These are phyloP conservation scores for Magallana gigas DNA, from an alignment of 1,140 invertebrate species.

Conservation along the genomic window DNA sequence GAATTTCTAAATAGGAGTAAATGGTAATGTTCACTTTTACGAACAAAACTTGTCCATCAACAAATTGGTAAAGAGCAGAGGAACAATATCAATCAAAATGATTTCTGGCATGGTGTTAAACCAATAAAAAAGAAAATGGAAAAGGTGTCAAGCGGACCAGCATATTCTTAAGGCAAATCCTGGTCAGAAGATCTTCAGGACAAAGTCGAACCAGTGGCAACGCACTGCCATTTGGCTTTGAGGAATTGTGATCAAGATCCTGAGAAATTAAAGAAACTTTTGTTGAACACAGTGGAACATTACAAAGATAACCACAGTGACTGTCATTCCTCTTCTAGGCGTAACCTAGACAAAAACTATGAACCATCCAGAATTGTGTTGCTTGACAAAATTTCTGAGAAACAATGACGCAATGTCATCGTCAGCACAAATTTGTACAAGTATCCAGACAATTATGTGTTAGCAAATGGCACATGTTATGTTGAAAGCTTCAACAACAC, in stretches of 20 bases:
- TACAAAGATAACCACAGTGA: constrained; percentile 4
- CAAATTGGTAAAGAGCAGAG: constrained; percentile 11
- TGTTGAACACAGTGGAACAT: not conserved
- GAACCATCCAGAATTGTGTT: too few relatives aligned
- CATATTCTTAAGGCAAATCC: not conserved
- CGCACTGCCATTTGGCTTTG: constrained; percentile 27
- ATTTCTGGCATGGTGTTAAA: constrained; percentile 43
- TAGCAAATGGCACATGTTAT: constrained; percentile 33
- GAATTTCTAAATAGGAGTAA: not conserved
- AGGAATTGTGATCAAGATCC: constrained; percentile 5
- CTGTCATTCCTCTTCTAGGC: constrained; percentile 8
- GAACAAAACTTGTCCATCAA: constrained; percentile 39
- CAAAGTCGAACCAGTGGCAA: constrained; percentile 41
- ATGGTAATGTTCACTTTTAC: constrained; percentile 15
- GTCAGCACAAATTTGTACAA: constrained; percentile 15
- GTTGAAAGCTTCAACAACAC: constrained; percentile 49
- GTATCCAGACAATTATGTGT: constrained; percentile 38
- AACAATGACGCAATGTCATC: not conserved
- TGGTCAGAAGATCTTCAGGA: constrained; percentile 8
- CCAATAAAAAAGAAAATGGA: not conserved
- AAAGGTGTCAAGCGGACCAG: not conserved
- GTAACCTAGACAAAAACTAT: not conserved
- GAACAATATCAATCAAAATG: constrained; percentile 42
- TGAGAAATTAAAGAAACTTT: constrained; percentile 12
- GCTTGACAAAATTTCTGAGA: too few relatives aligned